These are phyloP conservation scores for Danaus plexippus DNA, from an alignment of 1,140 invertebrate species.

Conservation along the genomic window DNA sequence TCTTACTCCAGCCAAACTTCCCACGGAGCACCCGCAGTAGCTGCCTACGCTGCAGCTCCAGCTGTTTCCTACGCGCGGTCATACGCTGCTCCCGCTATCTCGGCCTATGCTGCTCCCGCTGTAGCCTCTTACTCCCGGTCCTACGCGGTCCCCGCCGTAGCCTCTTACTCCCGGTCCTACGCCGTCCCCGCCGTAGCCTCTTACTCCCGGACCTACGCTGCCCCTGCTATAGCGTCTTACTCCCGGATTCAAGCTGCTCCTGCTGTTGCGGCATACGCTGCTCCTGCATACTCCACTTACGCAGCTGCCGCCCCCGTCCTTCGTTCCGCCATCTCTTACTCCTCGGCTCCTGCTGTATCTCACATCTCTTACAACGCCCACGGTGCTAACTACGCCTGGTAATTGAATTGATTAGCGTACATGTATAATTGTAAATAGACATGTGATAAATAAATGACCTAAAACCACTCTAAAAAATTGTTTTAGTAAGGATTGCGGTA, in stretches of 20 bases:
- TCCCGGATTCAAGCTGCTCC: no score
- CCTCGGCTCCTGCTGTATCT: constrained; percentile 25
- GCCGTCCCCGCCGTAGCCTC: no score
- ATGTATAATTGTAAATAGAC: no score
- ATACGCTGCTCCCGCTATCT: no score
- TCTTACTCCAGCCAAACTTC: no score
- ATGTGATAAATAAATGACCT: no score
- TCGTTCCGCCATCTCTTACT: constrained; percentile 20
- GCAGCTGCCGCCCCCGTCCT: constrained; percentile 24
- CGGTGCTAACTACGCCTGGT: constrained; percentile 26
- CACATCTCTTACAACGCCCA: constrained; percentile 28
- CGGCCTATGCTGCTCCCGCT: no score
- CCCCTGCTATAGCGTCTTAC: constrained; percentile 24
- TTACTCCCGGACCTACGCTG: constrained; percentile 35
- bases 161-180: no score
- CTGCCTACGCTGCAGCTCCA: constrained; percentile 16
- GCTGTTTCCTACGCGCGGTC: constrained; percentile 20
- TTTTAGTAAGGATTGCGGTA: no score
- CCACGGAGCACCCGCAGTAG: no score
- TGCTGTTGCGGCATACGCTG: constrained; percentile 2
- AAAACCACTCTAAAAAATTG: no score
- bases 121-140: constrained; percentile 38
- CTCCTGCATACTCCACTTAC: constrained; percentile 20
- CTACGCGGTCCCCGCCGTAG: no score
- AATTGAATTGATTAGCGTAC: background rate